Evolutionary conservation across 2,888 invertebrate genomes (phyloP).

Genomic region (Limenitis camilla): DNA sequence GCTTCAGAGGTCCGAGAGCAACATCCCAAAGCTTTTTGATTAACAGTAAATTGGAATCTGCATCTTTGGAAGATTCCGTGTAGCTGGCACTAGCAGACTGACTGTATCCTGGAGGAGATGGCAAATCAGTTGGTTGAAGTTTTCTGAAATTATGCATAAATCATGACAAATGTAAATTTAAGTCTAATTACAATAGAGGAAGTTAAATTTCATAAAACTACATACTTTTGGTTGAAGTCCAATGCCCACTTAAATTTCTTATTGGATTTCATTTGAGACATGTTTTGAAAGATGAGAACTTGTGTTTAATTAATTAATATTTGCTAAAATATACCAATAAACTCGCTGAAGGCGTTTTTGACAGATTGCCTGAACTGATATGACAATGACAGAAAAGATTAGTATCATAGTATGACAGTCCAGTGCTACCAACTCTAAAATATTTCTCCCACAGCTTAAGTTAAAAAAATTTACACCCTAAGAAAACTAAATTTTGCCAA

Average conservation of each 20-base stretch:
- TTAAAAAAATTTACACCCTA: too few relatives aligned
- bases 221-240: conserved; percentile 76
- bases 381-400: too few relatives aligned
- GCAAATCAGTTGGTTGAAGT: conserved; percentile 67
- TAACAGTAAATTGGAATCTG: conserved; percentile 81
- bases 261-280: conserved; percentile 57
- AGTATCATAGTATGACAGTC: too few relatives aligned
- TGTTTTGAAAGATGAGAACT: conserved; percentile 23
- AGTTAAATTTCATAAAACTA: conserved; percentile 11
- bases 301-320: neutral
- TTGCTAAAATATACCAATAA: too few relatives aligned
- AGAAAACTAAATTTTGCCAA: too few relatives aligned
- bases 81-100: conserved; percentile 81
- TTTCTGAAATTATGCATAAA: conserved; percentile 36
- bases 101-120: conserved; percentile 90
- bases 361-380: too few relatives aligned
- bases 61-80: conserved; percentile 86
- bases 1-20: conserved; percentile 94
- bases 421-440: too few relatives aligned
- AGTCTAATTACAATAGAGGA: neutral
- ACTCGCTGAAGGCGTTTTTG: too few relatives aligned
- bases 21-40: conserved; percentile 98
- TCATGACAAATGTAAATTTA: neutral
- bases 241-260: conserved; percentile 79
- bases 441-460: too few relatives aligned